phyloP scores from a whole-genome alignment of 2,888 invertebrate genomes.

The Cantharis nigra region DNA sequence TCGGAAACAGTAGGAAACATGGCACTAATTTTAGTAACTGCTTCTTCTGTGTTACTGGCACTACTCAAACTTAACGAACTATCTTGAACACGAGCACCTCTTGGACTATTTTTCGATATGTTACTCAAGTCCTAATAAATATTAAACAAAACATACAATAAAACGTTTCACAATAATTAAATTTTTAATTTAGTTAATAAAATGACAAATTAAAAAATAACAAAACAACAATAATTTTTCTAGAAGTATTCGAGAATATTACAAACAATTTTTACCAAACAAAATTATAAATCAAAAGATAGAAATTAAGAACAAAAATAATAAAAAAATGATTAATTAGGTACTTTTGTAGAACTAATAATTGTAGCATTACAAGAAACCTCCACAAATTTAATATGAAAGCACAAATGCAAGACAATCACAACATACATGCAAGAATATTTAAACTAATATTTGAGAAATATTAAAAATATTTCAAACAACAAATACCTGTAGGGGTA shows the following conservation, averaged over 20 bases:
- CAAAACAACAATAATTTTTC: neutral
- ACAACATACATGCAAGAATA: neutral
- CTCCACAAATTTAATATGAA: neutral
- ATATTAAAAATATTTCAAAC: neutral
- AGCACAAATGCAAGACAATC: neutral
- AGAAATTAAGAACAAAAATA: neutral
- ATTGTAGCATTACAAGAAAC: neutral
- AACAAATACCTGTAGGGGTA: constrained; percentile 56
- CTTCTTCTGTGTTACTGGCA: constrained; percentile 68
- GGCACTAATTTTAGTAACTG: constrained; percentile 79
- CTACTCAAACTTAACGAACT: constrained; percentile 62
- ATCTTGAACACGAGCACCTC: constrained; percentile 64
- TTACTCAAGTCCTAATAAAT: constrained; percentile 17
- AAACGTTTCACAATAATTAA: constrained; percentile 44
- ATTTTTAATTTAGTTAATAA: neutral
- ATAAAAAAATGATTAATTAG: neutral
- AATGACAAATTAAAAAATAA: neutral
- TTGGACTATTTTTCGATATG: constrained; percentile 45
- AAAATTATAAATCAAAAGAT: too few relatives aligned
- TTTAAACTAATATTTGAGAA: constrained; percentile 7
- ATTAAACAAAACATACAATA: constrained; percentile 8
- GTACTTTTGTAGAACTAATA: neutral
- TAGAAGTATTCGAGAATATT: neutral
- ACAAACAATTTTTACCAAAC: too few relatives aligned
- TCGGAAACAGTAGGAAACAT: constrained; percentile 92